Evolutionary conservation across 2,888 invertebrate genomes (phyloP).

Genomic region (Agrochola lota): DNA sequence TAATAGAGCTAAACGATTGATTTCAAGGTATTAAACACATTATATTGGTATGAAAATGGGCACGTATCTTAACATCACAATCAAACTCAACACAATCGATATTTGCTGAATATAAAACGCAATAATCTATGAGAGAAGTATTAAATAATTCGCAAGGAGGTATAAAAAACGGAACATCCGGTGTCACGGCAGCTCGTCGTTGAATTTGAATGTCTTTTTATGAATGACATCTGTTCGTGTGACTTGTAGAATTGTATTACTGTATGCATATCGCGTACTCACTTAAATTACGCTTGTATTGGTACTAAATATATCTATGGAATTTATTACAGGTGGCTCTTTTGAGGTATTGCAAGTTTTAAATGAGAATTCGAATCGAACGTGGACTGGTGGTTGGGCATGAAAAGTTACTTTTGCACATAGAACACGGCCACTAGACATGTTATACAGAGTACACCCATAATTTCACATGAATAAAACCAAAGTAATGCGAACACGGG

Average conservation of each 20-base stretch:
- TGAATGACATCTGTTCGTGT: constrained; percentile 56
- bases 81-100: too few species aligned
- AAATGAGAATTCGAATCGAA: constrained; percentile 21
- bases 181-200: constrained; percentile 56
- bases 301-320: constrained; percentile 34
- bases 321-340: constrained; percentile 23
- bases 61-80: too few species aligned
- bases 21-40: neutral
- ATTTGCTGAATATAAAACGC: constrained; percentile 40
- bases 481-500: constrained; percentile 21
- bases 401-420: neutral
- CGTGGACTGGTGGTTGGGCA: neutral
- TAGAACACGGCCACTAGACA: neutral
- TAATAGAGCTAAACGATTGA: neutral
- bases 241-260: constrained; percentile 19
- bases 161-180: constrained; percentile 70
- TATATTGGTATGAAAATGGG: constrained; percentile 1
- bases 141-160: constrained; percentile 61
- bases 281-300: constrained; percentile 39
- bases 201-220: constrained; percentile 65
- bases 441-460: neutral
- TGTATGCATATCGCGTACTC: constrained; percentile 39
- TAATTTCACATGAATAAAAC: constrained; percentile 34
- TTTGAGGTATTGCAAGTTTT: neutral
- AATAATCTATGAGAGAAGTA: constrained; percentile 55